Evolutionary conservation across 2,113 vertebrate species (phyloP).

Genomic region (Actinemys pallida): DNA sequence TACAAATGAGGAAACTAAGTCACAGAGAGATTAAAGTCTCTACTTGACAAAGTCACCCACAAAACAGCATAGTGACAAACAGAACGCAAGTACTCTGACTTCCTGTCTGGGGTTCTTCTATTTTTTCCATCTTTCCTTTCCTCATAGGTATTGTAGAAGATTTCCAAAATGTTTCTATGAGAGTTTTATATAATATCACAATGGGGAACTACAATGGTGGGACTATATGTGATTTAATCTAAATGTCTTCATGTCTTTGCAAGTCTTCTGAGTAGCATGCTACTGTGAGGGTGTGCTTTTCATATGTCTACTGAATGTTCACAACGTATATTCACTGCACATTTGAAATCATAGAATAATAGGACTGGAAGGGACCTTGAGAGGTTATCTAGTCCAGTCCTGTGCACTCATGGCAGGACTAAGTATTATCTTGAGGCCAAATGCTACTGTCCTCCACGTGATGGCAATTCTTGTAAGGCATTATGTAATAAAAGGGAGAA

Average conservation of each 20-base stretch:
- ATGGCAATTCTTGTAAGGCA: background rate
- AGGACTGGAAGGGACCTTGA: no score
- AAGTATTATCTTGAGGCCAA: background rate
- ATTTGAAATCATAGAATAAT: background rate
- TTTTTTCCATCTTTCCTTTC: background rate
- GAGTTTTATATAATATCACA: background rate
- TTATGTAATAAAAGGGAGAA: background rate
- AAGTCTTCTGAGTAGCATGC: background rate
- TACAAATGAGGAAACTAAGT: constrained; percentile 30
- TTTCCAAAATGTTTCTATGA: background rate
- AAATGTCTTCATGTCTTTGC: background rate
- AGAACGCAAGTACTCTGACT: background rate
- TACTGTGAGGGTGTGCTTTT: background rate
- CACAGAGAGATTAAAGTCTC: background rate
- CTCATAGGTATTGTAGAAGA: background rate
- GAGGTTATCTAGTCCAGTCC: no score
- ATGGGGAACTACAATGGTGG: background rate
- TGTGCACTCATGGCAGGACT: no score
- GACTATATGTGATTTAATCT: background rate
- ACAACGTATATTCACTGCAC: background rate
- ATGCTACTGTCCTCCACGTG: background rate
- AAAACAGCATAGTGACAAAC: background rate
- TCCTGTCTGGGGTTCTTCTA: background rate
- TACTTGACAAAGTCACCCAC: background rate
- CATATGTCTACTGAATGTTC: background rate